These are phyloP conservation scores for Mimas tiliae DNA, from an alignment of 2,888 invertebrate genomes.

Conservation along the genomic window DNA sequence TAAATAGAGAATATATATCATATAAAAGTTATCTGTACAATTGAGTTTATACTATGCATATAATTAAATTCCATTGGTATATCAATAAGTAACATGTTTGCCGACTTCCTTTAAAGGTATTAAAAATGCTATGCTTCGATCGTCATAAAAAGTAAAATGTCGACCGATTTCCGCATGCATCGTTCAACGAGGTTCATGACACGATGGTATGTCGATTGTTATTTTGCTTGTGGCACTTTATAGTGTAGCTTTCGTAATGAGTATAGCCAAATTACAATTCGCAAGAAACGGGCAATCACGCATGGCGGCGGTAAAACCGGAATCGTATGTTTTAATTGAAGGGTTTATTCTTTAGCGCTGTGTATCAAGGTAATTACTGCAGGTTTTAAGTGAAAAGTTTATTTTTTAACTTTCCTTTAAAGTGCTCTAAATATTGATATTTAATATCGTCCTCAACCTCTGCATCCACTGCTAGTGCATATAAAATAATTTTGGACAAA, in stretches of 20 bases:
- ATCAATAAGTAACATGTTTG: not conserved
- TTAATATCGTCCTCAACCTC: constrained; percentile 41
- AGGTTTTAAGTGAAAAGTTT: constrained; percentile 73
- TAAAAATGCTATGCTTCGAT: constrained; percentile 28
- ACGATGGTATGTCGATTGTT: constrained; percentile 51
- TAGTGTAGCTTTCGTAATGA: constrained; percentile 60
- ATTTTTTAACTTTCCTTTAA: constrained; percentile 71
- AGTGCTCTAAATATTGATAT: constrained; percentile 75
- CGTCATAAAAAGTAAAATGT: constrained; percentile 15
- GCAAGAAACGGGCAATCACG: constrained; percentile 49
- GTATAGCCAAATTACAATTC: constrained; percentile 64
- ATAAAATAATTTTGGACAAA: not conserved
- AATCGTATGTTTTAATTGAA: constrained; percentile 71
- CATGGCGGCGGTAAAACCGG: constrained; percentile 61
- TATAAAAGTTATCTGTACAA: not conserved
- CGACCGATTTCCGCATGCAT: not conserved
- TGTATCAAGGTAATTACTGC: constrained; percentile 73
- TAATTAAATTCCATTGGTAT: not conserved
- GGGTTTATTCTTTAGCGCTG: constrained; percentile 62
- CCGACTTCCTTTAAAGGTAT: not conserved
- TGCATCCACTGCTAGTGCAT: not conserved
- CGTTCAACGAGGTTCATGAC: constrained; percentile 39
- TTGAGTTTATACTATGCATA: not conserved
- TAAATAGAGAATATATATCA: too few relatives aligned
- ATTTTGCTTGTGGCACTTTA: constrained; percentile 52